Evolutionary conservation across 2,113 vertebrate genomes (phyloP).

Genomic region (Procavia capensis): DNA sequence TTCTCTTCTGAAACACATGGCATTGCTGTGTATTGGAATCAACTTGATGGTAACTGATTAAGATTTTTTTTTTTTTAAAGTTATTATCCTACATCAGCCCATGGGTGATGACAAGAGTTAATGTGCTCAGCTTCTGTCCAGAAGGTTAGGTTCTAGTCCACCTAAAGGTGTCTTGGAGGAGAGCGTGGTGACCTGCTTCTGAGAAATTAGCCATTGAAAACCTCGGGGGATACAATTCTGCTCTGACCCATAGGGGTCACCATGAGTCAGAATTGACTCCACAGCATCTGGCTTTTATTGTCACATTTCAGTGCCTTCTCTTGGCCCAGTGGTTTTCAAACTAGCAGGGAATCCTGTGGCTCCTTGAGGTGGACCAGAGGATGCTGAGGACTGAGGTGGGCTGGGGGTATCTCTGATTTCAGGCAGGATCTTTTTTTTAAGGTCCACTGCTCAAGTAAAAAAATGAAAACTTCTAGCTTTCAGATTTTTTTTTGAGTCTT

Average conservation of each 20-base stretch:
- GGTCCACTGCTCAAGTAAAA: neutral
- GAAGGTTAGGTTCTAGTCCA: neutral
- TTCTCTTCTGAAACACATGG: neutral
- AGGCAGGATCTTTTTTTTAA: neutral
- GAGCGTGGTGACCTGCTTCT: neutral
- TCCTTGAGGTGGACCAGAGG: neutral
- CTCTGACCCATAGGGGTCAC: neutral
- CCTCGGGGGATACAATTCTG: neutral
- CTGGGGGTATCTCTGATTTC: neutral
- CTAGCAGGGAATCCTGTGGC: neutral
- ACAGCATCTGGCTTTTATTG: neutral
- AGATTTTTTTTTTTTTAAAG: neutral
- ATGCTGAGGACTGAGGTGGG: neutral
- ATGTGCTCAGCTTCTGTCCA: neutral
- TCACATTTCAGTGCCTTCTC: neutral
- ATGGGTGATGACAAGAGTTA: neutral
- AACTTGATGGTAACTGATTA: neutral
- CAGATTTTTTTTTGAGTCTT: constrained; percentile 23
- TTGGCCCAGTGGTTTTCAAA: neutral
- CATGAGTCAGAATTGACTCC: neutral
- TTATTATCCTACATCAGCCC: neutral
- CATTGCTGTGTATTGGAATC: neutral
- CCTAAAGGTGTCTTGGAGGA: neutral
- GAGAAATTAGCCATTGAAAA: neutral
- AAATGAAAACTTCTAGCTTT: neutral